These are phyloP conservation scores for Drosophila watanabei DNA, from an alignment of 1,140 invertebrate genomes.

Conservation along the genomic window DNA sequence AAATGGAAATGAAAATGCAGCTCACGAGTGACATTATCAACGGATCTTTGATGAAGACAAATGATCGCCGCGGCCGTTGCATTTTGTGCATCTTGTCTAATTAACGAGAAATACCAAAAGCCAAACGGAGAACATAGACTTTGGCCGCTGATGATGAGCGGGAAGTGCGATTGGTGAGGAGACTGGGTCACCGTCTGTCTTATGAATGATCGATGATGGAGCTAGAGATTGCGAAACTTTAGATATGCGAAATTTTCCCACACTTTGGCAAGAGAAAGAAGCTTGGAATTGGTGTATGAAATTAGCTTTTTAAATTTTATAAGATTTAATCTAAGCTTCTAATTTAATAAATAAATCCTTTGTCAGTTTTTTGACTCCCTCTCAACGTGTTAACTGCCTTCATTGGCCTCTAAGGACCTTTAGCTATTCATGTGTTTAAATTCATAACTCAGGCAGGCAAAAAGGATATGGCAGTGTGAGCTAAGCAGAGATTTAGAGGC, in stretches of 20 bases:
- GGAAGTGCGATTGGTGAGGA: conserved; percentile 53
- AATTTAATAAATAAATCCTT: neutral
- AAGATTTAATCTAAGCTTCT: neutral
- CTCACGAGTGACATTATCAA: conserved; percentile 71
- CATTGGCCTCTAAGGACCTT: conserved; percentile 20
- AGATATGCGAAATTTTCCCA: conserved; percentile 33
- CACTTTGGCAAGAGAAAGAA: neutral
- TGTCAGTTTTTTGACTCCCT: too few relatives aligned
- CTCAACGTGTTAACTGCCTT: conserved; percentile 6
- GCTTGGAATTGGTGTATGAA: neutral
- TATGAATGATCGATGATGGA: conserved; percentile 29
- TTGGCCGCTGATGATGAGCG: conserved; percentile 40
- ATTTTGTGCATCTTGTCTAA: conserved; percentile 62
- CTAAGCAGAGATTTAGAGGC: conserved; percentile 7
- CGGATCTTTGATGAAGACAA: conserved; percentile 77
- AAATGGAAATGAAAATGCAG: conserved; percentile 44
- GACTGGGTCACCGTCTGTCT: conserved; percentile 58
- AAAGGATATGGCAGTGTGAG: neutral
- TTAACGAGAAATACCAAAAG: conserved; percentile 73
- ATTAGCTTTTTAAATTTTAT: neutral
- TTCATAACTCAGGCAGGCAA: conserved; percentile 25
- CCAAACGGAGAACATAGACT: conserved; percentile 45
- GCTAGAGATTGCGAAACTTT: conserved; percentile 12
- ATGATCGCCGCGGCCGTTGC: conserved; percentile 53
- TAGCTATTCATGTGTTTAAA: conserved; percentile 35